These are phyloP conservation scores for Pomatostomus ruficeps DNA, from an alignment of 2,113 vertebrate species.

Conservation along the genomic window DNA sequence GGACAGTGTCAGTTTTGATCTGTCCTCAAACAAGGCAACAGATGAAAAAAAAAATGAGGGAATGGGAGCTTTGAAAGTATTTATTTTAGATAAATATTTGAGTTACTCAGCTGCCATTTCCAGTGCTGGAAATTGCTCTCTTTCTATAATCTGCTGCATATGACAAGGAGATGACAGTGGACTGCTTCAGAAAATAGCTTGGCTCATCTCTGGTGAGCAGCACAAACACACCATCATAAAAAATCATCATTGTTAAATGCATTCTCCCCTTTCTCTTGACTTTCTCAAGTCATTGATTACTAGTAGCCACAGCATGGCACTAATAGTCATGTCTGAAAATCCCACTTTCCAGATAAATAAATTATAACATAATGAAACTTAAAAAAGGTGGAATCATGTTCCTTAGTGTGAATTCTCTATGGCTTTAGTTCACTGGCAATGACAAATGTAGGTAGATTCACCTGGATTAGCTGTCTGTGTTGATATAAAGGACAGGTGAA, in stretches of 20 bases:
- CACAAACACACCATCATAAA: slow-evolving; percentile 16
- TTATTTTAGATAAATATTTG: not conserved
- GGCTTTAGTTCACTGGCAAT: slow-evolving; percentile 39
- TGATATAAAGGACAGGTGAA: slow-evolving; percentile 63
- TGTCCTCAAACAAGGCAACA: not conserved
- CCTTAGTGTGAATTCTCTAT: slow-evolving; percentile 3
- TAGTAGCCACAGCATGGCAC: not conserved
- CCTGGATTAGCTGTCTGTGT: slow-evolving; percentile 59
- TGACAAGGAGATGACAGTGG: not conserved
- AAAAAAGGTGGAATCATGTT: not conserved
- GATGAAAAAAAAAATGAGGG: not conserved
- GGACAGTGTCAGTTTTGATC: not conserved
- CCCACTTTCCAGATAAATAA: not conserved
- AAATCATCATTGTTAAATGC: not conserved
- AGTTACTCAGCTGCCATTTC: not conserved
- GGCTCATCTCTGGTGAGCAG: not conserved
- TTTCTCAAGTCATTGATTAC: not conserved
- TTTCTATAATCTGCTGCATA: not conserved
- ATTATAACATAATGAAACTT: not conserved
- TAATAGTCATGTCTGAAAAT: not conserved
- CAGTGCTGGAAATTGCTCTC: slow-evolving; percentile 13
- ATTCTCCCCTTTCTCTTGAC: not conserved
- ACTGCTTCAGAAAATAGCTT: not conserved
- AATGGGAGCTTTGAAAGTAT: not conserved
- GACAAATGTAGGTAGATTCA: slow-evolving; percentile 55